phyloP scores from a whole-genome alignment of 2,888 invertebrate species.

The Drosophila niveifrons region DNA sequence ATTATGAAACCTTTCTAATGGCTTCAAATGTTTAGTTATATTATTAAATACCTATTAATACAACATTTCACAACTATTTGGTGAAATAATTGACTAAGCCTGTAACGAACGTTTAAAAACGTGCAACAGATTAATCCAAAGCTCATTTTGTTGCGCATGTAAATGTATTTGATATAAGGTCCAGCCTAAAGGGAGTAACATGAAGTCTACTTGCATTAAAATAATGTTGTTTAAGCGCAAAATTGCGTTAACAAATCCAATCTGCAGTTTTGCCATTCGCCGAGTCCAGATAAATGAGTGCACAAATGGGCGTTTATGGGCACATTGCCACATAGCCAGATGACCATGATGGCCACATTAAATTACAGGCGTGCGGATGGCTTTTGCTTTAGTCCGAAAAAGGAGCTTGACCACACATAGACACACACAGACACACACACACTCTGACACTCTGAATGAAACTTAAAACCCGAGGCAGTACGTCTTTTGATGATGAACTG shows the following conservation, averaged over 20 bases:
- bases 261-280: conserved; percentile 45
- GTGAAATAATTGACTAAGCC: too few species aligned
- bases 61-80: too few species aligned
- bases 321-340: conserved; percentile 21
- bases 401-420: conserved; percentile 12
- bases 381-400: conserved; percentile 56
- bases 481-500: conserved; percentile 22
- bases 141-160: not conserved
- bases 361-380: conserved; percentile 65
- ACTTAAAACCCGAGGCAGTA: conserved; percentile 24
- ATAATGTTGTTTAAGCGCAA: conserved; percentile 72
- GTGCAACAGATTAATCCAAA: too few species aligned
- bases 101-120: too few species aligned
- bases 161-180: conserved; percentile 15
- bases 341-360: conserved; percentile 61
- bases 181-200: conserved; percentile 42
- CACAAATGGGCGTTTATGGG: conserved; percentile 45
- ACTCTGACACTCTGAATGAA: not conserved
- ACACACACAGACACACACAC: not conserved
- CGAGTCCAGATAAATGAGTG: conserved; percentile 41
- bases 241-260: conserved; percentile 74
- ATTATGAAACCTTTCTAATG: too few species aligned
- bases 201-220: conserved; percentile 67
- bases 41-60: too few species aligned
- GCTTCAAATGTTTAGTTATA: too few species aligned